phyloP scores from a whole-genome alignment of 2,797 vertebrate genomes.

The Spinus pinus region DNA sequence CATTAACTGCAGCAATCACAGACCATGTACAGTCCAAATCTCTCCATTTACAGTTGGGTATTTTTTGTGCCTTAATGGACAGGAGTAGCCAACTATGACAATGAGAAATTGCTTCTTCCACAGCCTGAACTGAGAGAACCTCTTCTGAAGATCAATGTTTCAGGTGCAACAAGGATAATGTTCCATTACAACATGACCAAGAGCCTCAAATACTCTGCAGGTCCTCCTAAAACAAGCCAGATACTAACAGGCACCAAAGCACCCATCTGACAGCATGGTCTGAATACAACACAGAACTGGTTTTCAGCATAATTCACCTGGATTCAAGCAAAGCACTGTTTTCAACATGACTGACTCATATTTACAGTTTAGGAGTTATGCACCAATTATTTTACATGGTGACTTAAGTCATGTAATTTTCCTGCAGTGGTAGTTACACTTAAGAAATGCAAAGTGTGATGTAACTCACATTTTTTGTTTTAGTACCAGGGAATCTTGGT shows the following conservation, averaged over 20 bases:
- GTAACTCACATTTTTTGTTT: background rate
- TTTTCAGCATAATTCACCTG: background rate
- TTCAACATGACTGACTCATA: background rate
- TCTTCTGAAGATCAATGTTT: background rate
- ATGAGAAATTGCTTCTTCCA: background rate
- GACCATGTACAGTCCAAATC: background rate
- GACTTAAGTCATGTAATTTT: background rate
- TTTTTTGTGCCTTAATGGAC: background rate
- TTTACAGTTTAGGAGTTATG: conserved; percentile 2
- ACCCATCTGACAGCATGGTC: background rate
- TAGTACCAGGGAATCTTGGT: background rate
- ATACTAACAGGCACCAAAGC: background rate
- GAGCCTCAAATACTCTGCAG: background rate
- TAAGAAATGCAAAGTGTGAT: background rate
- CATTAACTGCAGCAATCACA: background rate
- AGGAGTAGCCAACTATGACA: background rate
- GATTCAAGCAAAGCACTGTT: background rate
- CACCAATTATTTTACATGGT: background rate
- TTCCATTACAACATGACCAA: background rate
- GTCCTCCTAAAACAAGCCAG: background rate
- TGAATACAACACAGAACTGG: background rate
- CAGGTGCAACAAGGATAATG: background rate
- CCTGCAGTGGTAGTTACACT: background rate
- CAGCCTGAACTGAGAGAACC: background rate
- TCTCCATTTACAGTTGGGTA: background rate